Base-by-base conservation (phyloP, 2,113 vertebrate genomes). In the Zosterops hypoxanthus region DNA sequence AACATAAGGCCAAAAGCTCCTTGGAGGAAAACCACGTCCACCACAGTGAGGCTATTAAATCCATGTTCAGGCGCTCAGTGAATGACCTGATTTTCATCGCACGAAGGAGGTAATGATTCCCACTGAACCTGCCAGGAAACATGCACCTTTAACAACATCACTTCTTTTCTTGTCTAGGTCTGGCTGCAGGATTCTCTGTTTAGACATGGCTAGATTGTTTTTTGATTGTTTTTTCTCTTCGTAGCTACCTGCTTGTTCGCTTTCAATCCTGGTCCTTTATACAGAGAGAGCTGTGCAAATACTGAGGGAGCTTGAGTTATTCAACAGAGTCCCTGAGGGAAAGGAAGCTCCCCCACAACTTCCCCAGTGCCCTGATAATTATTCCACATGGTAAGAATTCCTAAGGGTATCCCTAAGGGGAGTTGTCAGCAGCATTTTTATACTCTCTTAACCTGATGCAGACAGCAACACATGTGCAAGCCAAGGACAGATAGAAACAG, bases 1-100 rank as follows among this genome's bases (percentile, higher is more conserved):
- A 93, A 86, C 77, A 92, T 73, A 96, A 77, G 79, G 88, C 78
- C 50, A 86, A 63, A 63, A 89, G 26, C 20, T 94, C 53, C 92
- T 83, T n/a, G 50, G 59, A 94, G 68, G 76, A 90, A 78, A 93
- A 55, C 46, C 60, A 68, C 21, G 0, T 88, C 44, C 36, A 90
- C 53, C 25, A 34, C 36, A 68, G 14, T 19, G 50, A 91, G 68
- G n/a, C 47, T 91, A 34, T 86, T 86, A 86, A 93, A 86, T 90
- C 70, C 75, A 44, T 6, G 4, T 69, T 81, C 41, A 83, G 59
- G 50, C 61, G 44, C 31, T 84, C 41, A 6, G 53, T 3, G 5
- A 57, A 78, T 52, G 59, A 82, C 80, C 86, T 75, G 82, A 41
- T 92, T 97, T 94, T 82, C 64, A 42, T 71, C 1, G 1, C 63